Percentiles rank a stretch among this genome's conserved stretches.
phyloP scores from a whole-genome alignment of 2,113 vertebrate genomes.

The Pelvicachromis taeniatus region DNA sequence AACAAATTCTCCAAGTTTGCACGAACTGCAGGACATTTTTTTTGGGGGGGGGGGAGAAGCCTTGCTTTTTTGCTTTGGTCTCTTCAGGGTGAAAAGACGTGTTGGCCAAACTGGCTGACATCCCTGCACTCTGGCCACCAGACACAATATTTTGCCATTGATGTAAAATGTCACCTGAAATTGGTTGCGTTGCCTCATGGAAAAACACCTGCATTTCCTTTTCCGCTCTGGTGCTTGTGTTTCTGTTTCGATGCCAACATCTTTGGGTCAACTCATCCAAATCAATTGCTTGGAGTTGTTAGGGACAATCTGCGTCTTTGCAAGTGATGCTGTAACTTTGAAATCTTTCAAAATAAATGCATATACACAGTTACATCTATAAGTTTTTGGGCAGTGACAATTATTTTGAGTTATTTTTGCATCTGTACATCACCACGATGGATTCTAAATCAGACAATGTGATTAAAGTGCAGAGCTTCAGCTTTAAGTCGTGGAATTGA shows the following conservation, averaged over 20 bases:
- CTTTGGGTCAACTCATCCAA: background rate
- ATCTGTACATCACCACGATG: background rate
- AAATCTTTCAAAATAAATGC: background rate
- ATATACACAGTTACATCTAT: fast-evolving
- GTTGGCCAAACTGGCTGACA: constrained; percentile 32
- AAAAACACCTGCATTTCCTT: constrained; percentile 33
- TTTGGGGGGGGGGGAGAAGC: background rate
- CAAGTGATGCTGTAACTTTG: background rate
- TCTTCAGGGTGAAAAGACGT: background rate
- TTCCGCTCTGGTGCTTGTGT: constrained; percentile 27
- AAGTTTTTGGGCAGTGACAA: background rate
- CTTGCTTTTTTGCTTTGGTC: constrained; percentile 5
- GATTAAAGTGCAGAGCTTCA: background rate
- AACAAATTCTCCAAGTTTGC: constrained; percentile 12
- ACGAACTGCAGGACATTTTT: background rate
- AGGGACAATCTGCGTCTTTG: background rate
- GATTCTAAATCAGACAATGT: background rate
- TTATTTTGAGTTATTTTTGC: background rate
- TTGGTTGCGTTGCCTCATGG: constrained; percentile 47
- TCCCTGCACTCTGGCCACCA: constrained; percentile 21
- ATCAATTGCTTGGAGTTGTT: background rate
- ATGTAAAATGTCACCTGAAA: constrained; percentile 66
- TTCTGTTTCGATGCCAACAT: background rate
- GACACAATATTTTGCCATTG: constrained; percentile 34
- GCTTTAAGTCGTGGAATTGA: background rate